These are phyloP conservation scores for Pedetes capensis DNA, from an alignment of 2,113 vertebrate species.

Conservation along the genomic window DNA sequence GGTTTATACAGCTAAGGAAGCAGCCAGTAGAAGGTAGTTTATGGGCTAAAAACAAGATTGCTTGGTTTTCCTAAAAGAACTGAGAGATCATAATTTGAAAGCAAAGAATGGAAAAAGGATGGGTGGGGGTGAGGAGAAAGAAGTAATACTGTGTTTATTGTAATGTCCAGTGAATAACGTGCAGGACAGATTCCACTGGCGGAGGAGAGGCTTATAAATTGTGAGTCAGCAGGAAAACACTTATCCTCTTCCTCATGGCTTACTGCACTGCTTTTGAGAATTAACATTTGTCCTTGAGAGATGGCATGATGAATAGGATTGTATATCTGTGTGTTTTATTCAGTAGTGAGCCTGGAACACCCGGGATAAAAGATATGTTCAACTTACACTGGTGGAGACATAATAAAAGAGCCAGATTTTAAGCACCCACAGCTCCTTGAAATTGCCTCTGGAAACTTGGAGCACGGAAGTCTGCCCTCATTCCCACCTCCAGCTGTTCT, in stretches of 20 bases:
- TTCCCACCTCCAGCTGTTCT: neutral
- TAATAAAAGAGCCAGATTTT: neutral
- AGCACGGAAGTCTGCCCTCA: neutral
- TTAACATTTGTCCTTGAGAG: neutral
- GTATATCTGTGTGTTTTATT: neutral
- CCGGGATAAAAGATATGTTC: neutral
- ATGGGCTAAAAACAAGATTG: neutral
- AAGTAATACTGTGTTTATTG: neutral
- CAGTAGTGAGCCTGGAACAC: neutral
- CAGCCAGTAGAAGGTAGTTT: neutral
- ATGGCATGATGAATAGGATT: neutral
- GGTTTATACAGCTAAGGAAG: neutral
- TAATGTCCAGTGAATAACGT: neutral
- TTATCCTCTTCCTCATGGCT: neutral
- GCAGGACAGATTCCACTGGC: neutral
- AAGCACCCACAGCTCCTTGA: neutral
- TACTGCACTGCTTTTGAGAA: neutral
- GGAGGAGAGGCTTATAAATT: neutral
- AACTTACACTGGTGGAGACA: neutral
- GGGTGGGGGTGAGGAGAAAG: neutral
- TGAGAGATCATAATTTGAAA: conserved; percentile 12
- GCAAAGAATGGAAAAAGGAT: neutral
- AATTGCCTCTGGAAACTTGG: neutral
- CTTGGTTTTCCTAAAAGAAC: neutral
- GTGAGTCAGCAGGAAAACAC: neutral